These are phyloP conservation scores for Euschistus heros DNA, from an alignment of 1,140 invertebrate genomes.

Conservation along the genomic window DNA sequence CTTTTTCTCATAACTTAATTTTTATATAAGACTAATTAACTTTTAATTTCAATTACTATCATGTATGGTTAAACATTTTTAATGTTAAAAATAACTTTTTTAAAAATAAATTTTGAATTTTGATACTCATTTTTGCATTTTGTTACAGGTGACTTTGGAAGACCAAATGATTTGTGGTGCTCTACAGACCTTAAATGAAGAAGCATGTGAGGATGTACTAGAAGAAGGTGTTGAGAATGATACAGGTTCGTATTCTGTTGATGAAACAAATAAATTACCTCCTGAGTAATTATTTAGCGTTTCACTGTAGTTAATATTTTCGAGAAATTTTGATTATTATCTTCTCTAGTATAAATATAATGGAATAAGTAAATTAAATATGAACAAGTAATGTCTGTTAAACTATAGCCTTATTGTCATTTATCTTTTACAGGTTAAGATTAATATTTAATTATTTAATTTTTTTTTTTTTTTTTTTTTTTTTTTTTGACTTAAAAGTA, in stretches of 20 bases:
- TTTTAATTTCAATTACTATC: no score
- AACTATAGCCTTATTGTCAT: neutral
- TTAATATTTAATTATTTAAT: no score
- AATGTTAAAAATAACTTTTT: no score
- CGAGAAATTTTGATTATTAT: neutral
- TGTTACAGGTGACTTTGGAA: conserved; percentile 71
- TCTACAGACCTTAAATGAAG: conserved; percentile 81
- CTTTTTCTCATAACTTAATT: no score
- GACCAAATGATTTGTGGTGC: conserved; percentile 90
- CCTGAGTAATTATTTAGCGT: neutral
- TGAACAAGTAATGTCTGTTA: neutral
- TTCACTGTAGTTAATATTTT: neutral
- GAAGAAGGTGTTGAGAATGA: conserved; percentile 34
- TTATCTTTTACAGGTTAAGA: no score
- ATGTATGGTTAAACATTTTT: no score
- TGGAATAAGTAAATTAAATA: neutral
- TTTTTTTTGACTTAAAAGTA: no score
- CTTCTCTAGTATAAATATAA: neutral
- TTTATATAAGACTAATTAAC: no score
- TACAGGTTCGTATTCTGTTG: conserved; percentile 2
- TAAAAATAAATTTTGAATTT: no score
- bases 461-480: no score
- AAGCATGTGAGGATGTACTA: conserved; percentile 77
- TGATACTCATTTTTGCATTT: no score
- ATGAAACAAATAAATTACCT: neutral